phyloP scores from a whole-genome alignment of 2,888 invertebrate genomes.

The Cataglyphis livida region DNA sequence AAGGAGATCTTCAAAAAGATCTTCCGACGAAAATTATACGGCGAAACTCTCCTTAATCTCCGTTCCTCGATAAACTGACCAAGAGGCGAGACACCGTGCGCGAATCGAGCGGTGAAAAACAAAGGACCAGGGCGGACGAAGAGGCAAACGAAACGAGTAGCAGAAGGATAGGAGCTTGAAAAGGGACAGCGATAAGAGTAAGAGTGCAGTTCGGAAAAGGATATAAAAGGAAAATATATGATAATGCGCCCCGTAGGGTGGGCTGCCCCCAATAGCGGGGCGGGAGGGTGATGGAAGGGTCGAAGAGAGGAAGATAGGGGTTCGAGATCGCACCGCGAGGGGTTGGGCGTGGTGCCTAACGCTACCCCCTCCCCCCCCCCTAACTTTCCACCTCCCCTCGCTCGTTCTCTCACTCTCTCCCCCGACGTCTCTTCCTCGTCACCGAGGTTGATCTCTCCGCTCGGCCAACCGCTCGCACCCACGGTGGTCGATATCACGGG shows the following conservation, averaged over 20 bases:
- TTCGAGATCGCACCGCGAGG: constrained; percentile 76
- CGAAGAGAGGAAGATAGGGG: constrained; percentile 72
- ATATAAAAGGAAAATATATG: constrained; percentile 81
- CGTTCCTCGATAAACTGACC: constrained; percentile 61
- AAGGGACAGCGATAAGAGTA: constrained; percentile 46
- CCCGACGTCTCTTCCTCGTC: constrained; percentile 50
- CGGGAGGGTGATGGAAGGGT: constrained; percentile 46
- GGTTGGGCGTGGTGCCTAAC: constrained; percentile 85
- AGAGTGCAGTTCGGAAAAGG: constrained; percentile 79
- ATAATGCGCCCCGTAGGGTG: constrained; percentile 78
- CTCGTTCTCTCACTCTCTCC: constrained; percentile 27
- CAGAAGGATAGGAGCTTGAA: constrained; percentile 33
- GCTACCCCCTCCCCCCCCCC: constrained; percentile 49
- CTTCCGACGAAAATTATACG: constrained; percentile 27
- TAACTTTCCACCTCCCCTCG: constrained; percentile 51
- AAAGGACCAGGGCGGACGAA: constrained; percentile 28
- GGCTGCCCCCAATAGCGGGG: constrained; percentile 55
- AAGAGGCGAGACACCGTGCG: constrained; percentile 19
- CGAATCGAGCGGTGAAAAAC: constrained; percentile 38
- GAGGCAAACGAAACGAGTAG: constrained; percentile 35
- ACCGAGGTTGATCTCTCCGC: constrained; percentile 56
- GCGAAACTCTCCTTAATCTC: constrained; percentile 66
- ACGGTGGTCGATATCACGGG: constrained; percentile 84
- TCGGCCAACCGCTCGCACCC: constrained; percentile 57
- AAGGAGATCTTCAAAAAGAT: neutral